Percentiles rank a stretch among this genome's conserved stretches.
These are phyloP conservation scores for Chinchilla lanigera DNA, from an alignment of 2,113 vertebrate genomes.

Conservation along the genomic window DNA sequence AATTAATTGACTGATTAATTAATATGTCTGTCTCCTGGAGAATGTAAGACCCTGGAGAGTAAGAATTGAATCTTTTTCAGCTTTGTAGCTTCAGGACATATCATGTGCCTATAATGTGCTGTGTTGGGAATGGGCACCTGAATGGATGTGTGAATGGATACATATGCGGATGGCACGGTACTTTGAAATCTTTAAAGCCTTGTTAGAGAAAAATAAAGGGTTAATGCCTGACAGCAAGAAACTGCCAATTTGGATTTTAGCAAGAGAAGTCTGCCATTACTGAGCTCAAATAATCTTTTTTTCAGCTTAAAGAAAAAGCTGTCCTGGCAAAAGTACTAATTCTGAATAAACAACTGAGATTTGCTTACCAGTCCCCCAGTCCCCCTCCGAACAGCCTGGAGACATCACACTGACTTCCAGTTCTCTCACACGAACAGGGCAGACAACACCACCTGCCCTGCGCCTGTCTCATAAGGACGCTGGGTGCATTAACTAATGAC, in stretches of 20 bases:
- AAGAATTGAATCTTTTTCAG: not conserved
- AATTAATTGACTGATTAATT: not conserved
- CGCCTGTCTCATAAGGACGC: not conserved
- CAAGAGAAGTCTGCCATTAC: not conserved
- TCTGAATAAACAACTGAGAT: conserved; percentile 18
- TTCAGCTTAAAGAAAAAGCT: not conserved
- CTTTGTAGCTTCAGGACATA: not conserved
- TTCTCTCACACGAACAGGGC: not conserved
- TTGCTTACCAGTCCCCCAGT: not conserved
- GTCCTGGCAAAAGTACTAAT: not conserved
- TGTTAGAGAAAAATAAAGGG: not conserved
- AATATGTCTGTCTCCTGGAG: not conserved
- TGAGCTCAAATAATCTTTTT: conserved; percentile 7
- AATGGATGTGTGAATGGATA: not conserved
- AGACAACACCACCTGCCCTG: conserved; percentile 35
- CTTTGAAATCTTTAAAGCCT: not conserved
- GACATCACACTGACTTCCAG: not conserved
- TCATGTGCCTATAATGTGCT: not conserved
- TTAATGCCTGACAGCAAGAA: conserved; percentile 9
- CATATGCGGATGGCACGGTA: not conserved
- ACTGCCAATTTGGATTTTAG: not conserved
- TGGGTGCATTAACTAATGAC: conserved; percentile 10
- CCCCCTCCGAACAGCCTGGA: not conserved
- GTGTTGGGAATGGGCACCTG: not conserved
- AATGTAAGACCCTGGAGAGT: not conserved